phyloP scores from a whole-genome alignment of 2,888 invertebrate genomes.

The Leptarthrus brevirostris region DNA sequence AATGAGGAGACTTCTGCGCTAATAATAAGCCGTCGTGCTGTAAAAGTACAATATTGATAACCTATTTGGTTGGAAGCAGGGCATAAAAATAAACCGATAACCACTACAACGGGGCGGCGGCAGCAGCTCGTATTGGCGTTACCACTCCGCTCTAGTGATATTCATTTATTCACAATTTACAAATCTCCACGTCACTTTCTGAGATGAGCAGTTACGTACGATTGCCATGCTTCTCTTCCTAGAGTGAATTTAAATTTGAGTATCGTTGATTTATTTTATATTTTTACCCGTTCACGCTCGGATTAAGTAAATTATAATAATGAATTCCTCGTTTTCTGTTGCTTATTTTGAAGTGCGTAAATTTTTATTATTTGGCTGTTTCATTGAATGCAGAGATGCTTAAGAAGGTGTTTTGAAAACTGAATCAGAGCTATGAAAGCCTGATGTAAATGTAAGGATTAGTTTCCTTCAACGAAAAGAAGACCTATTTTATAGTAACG shows the following conservation, averaged over 20 bases:
- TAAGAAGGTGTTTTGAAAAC: too few relatives aligned
- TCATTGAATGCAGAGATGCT: too few relatives aligned
- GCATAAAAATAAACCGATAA: constrained; percentile 55
- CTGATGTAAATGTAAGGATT: too few relatives aligned
- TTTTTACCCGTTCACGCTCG: constrained; percentile 4
- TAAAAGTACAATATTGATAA: constrained; percentile 52
- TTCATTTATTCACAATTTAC: constrained; percentile 17
- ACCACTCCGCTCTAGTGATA: not conserved
- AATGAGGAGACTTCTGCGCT: constrained; percentile 51
- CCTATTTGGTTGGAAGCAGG: constrained; percentile 55
- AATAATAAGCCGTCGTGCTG: constrained; percentile 54
- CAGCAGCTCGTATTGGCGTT: not conserved
- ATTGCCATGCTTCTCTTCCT: constrained; percentile 34
- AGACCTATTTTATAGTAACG: too few relatives aligned
- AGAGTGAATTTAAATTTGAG: constrained; percentile 3
- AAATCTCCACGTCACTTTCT: constrained; percentile 28
- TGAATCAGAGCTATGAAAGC: too few relatives aligned
- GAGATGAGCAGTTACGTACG: constrained; percentile 19
- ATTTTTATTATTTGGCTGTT: not conserved
- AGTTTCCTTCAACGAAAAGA: too few relatives aligned
- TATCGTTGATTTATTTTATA: constrained; percentile 20
- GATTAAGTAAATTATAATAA: not conserved
- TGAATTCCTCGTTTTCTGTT: constrained; percentile 8
- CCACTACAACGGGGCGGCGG: constrained; percentile 26
- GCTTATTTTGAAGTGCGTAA: not conserved